phyloP scores from a whole-genome alignment of 2,888 invertebrate species.

The Tillus elongatus region DNA sequence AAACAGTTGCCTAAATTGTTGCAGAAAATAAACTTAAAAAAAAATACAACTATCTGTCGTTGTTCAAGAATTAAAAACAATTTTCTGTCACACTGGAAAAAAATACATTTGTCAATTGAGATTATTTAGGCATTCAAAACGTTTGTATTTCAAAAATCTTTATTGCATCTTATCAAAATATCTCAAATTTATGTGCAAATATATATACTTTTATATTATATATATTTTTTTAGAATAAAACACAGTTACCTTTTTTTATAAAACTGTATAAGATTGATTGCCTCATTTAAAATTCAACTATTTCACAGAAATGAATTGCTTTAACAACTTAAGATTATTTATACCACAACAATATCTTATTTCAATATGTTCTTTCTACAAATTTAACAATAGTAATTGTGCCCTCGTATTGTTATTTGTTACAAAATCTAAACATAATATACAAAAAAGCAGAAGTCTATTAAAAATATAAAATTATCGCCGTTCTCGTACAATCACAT shows the following conservation, averaged over 20 bases:
- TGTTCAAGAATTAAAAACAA: constrained; percentile 17
- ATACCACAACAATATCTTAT: constrained; percentile 37
- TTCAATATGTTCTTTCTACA: constrained; percentile 31
- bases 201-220: constrained; percentile 25
- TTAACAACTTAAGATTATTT: constrained; percentile 34
- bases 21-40: too few species aligned
- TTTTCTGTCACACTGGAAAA: constrained; percentile 9
- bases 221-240: constrained; percentile 38
- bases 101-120: too few species aligned
- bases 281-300: constrained; percentile 33
- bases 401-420: constrained; percentile 39
- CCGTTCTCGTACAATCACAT: too few species aligned
- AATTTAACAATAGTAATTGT: constrained; percentile 38
- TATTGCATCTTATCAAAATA: constrained; percentile 44
- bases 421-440: constrained; percentile 20
- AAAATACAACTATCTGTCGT: constrained; percentile 16
- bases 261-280: constrained; percentile 41
- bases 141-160: too few species aligned
- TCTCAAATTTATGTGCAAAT: constrained; percentile 37
- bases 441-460: too few species aligned
- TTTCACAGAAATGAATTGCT: constrained; percentile 29
- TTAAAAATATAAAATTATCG: too few species aligned
- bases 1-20: constrained; percentile 22
- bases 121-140: too few species aligned
- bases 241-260: constrained; percentile 38